Evolutionary conservation across 2,113 vertebrate species (phyloP).

Genomic region (Passer montanus): DNA sequence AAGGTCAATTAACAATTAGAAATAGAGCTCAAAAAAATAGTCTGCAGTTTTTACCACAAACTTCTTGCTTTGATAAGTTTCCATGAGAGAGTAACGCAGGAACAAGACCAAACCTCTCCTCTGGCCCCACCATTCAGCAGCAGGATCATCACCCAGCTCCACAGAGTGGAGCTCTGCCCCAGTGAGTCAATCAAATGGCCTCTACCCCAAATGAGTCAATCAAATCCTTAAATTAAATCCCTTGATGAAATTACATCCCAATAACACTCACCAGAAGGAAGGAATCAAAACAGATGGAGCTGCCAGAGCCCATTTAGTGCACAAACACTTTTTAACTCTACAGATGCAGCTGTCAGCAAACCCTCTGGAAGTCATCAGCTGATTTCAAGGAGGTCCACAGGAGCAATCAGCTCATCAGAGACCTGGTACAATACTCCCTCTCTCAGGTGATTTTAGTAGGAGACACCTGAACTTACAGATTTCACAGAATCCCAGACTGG

Average conservation of each 20-base stretch:
- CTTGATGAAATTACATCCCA: neutral
- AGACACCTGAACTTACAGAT: neutral
- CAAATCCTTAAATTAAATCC: neutral
- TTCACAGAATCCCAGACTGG: neutral
- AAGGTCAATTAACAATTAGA: neutral
- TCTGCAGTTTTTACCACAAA: neutral
- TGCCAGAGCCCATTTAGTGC: neutral
- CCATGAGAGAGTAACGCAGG: neutral
- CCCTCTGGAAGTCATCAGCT: neutral
- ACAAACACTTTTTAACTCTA: neutral
- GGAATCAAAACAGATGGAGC: neutral
- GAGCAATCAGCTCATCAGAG: neutral
- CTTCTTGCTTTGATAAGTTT: neutral
- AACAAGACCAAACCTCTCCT: neutral
- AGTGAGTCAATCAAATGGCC: neutral
- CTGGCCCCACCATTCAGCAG: neutral
- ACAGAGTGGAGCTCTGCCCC: neutral
- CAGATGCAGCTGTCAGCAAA: neutral
- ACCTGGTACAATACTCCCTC: neutral
- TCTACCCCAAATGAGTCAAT: neutral
- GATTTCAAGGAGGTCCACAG: neutral
- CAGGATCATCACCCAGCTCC: neutral
- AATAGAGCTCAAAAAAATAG: neutral
- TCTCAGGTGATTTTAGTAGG: neutral
- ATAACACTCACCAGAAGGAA: neutral